phyloP scores from a whole-genome alignment of 2,797 vertebrate genomes.

The Heteromormyrus szaboi region DNA sequence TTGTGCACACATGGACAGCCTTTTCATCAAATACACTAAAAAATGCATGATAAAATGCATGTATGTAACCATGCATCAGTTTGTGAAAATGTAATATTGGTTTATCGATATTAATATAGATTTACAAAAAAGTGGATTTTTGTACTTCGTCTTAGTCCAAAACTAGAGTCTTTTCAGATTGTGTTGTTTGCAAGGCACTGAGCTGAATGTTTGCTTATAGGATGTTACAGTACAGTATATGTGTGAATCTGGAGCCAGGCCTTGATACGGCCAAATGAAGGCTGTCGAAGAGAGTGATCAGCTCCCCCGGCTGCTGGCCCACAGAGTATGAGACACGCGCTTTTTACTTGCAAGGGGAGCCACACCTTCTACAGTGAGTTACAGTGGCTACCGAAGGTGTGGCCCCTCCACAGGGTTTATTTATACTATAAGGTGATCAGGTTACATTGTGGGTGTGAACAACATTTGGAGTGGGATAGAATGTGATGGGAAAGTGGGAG shows the following conservation, averaged over 20 bases:
- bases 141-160: not conserved
- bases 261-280: not conserved
- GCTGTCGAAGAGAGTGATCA: no score
- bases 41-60: not conserved
- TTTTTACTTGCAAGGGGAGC: no score
- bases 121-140: not conserved
- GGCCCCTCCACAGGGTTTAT: no score
- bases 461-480: no score
- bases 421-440: no score
- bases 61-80: not conserved
- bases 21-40: not conserved
- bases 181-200: not conserved
- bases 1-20: not conserved
- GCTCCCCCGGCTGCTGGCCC: no score
- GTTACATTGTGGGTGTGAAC: no score
- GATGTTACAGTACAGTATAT: not conserved
- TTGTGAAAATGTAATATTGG: not conserved
- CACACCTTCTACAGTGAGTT: no score
- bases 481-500: no score
- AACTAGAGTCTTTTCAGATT: not conserved
- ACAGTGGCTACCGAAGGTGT: no score
- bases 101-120: not conserved
- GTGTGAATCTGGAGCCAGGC: not conserved
- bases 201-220: not conserved
- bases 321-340: no score